Conservation (phyloP, 2,888 invertebrate genomes). For the Cordilura impudica region DNA sequence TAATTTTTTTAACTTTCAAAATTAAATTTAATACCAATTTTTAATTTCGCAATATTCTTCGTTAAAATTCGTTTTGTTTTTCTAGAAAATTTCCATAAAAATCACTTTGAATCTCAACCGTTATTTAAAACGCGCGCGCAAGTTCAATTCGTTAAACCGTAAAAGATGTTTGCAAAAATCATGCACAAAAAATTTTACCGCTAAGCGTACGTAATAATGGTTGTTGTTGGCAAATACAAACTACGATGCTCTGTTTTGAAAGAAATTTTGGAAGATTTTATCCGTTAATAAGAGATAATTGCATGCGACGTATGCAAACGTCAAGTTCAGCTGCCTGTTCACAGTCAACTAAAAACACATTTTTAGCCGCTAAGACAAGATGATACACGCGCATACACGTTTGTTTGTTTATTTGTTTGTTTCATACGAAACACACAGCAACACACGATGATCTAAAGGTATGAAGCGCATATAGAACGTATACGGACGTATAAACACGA, state of each 20-base stretch:
- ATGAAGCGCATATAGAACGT: slow-evolving; percentile 37
- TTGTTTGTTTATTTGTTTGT: slow-evolving; percentile 48
- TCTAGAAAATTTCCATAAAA: no score
- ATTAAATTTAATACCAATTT: no score
- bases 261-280: slow-evolving; percentile 12
- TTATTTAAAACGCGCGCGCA: slow-evolving; percentile 56
- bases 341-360: slow-evolving; percentile 73
- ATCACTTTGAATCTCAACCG: slow-evolving; percentile 3
- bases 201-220: slow-evolving; percentile 45
- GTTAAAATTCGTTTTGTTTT: no score
- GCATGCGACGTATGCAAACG: slow-evolving; percentile 66
- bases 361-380: slow-evolving; percentile 45
- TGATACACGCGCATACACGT: slow-evolving; percentile 57
- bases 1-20: no score
- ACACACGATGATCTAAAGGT: slow-evolving; percentile 42
- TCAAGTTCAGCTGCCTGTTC: slow-evolving; percentile 76
- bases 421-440: slow-evolving; percentile 26
- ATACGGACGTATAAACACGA: slow-evolving; percentile 1
- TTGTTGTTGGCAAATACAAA: slow-evolving; percentile 19
- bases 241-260: slow-evolving; percentile 1
- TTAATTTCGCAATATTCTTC: no score
- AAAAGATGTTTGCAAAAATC: no score
- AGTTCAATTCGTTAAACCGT: neutral
- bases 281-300: slow-evolving; percentile 45
- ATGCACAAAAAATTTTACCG: no score